Evolutionary conservation across 2,888 invertebrate genomes (phyloP).

Genomic region (Hyalella azteca): DNA sequence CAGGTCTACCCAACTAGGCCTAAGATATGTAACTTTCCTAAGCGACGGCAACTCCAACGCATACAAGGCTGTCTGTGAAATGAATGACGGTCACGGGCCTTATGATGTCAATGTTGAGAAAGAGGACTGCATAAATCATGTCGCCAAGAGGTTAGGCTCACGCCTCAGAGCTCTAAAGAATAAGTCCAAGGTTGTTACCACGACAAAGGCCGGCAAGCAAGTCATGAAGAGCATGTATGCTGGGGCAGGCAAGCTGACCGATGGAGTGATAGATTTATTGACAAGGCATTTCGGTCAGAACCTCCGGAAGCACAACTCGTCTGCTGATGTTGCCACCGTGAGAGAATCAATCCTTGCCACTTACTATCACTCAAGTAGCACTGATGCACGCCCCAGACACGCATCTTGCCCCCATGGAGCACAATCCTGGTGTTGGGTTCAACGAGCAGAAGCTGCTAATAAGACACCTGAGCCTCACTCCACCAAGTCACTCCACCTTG

Average conservation of each 20-base stretch:
- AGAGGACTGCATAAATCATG: too few relatives aligned
- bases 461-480: not conserved
- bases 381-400: not conserved
- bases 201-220: conserved; percentile 21
- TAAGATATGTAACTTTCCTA: conserved; percentile 17
- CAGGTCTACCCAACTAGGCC: not conserved
- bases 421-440: not conserved
- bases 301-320: not conserved
- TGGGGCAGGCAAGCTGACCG: conserved; percentile 41
- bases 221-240: not conserved
- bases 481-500: not conserved
- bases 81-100: conserved; percentile 35
- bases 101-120: conserved; percentile 31
- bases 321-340: not conserved
- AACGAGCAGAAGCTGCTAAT: not conserved
- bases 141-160: conserved; percentile 53
- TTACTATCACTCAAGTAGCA: not conserved
- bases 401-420: not conserved
- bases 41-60: conserved; percentile 26
- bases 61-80: not conserved
- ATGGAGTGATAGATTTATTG: conserved; percentile 19
- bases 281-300: conserved; percentile 18
- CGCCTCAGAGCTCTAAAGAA: conserved; percentile 43
- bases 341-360: not conserved
- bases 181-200: conserved; percentile 37